Evolutionary conservation across 1,140 invertebrate genomes (phyloP).

Genomic region (Chrysopa pallens): DNA sequence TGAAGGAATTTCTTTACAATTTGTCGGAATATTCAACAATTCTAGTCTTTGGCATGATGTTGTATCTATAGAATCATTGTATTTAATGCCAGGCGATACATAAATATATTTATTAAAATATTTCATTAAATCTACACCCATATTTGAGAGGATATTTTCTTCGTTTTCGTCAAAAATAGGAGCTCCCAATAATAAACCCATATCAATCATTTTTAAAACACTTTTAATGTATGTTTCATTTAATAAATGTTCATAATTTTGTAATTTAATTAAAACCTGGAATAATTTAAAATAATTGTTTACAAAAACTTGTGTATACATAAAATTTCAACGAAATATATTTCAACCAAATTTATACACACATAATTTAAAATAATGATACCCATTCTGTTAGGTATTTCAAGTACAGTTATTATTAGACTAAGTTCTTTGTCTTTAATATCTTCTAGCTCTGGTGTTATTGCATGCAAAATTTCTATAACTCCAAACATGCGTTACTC

Average conservation of each 20-base stretch:
- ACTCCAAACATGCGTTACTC: no score
- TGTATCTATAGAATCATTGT: constrained; percentile 4
- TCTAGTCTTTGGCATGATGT: constrained; percentile 4
- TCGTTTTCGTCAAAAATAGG: constrained; percentile 27
- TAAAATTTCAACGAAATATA: no score
- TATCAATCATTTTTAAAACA: constrained; percentile 54
- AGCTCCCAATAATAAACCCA: constrained; percentile 64
- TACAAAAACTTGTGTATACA: no score
- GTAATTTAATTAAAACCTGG: constrained; percentile 11
- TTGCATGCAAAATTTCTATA: no score
- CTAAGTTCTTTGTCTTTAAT: no score
- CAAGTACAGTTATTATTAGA: background rate
- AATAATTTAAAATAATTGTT: background rate
- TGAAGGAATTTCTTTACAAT: constrained; percentile 16
- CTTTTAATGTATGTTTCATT: constrained; percentile 20
- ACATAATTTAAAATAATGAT: no score
- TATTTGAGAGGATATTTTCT: constrained; percentile 10
- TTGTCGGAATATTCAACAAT: constrained; percentile 9
- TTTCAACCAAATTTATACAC: no score
- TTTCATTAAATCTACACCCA: constrained; percentile 34
- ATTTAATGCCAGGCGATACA: constrained; percentile 1
- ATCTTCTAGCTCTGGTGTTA: no score
- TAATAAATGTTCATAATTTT: constrained; percentile 3
- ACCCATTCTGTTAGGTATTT: background rate
- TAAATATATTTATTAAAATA: constrained; percentile 19